These are phyloP conservation scores for Pollenia angustigena DNA, from an alignment of 2,888 invertebrate species.

Conservation along the genomic window DNA sequence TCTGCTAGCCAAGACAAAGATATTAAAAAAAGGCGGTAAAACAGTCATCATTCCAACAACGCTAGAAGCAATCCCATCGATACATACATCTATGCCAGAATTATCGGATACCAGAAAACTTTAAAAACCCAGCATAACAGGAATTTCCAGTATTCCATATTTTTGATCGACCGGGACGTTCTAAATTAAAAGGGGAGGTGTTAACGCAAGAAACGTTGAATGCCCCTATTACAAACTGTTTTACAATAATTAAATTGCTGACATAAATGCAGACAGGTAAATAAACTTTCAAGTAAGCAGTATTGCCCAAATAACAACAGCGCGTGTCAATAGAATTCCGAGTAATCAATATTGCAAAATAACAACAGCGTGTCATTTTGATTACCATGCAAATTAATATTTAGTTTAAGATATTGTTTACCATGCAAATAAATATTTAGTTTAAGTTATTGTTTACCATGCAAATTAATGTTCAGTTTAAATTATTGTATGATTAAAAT, in stretches of 20 bases:
- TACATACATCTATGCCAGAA: conserved; percentile 50
- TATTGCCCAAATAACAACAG: conserved; percentile 12
- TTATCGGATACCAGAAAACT: conserved; percentile 1
- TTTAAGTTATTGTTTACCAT: no score
- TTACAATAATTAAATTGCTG: no score
- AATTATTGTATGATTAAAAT: no score
- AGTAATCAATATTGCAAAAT: background rate
- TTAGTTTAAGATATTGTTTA: no score
- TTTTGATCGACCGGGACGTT: conserved; percentile 44
- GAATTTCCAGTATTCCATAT: conserved; percentile 25
- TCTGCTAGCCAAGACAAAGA: background rate
- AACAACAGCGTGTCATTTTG: background rate
- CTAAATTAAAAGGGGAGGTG: conserved; percentile 29
- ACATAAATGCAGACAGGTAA: no score
- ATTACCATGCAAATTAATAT: no score
- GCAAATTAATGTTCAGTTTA: no score
- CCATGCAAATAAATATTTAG: no score
- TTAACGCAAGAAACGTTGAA: no score
- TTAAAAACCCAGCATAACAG: conserved; percentile 9
- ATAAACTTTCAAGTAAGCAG: no score
- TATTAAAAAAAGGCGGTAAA: no score
- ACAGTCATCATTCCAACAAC: conserved; percentile 16
- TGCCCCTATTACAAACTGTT: no score
- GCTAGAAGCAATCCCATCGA: background rate
- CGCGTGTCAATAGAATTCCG: conserved; percentile 2